Evolutionary conservation across 2,797 vertebrate genomes (phyloP).

Genomic region (Onychomys torridus): DNA sequence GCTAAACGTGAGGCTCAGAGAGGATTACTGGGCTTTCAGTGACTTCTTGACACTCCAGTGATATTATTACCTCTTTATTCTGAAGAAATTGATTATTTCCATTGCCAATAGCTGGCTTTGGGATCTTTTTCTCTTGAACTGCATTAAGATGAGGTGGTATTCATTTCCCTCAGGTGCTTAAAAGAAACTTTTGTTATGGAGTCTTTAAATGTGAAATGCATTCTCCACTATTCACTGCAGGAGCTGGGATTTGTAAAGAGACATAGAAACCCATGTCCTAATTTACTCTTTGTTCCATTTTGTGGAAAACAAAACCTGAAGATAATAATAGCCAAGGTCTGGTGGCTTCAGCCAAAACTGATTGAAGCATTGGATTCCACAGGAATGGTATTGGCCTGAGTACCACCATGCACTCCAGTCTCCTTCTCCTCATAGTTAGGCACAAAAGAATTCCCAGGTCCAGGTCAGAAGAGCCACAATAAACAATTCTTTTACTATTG

Average conservation of each 20-base stretch:
- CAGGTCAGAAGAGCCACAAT: background rate
- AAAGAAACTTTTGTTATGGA: conserved; percentile 74
- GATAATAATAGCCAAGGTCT: conserved; percentile 68
- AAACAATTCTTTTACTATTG: background rate
- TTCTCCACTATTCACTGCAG: conserved; percentile 73
- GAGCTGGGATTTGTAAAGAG: conserved; percentile 74
- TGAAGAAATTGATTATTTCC: conserved; percentile 71
- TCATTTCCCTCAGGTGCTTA: conserved; percentile 61
- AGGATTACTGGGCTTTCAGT: background rate
- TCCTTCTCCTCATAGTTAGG: background rate
- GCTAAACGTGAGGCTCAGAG: conserved; percentile 52
- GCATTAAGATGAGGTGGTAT: conserved; percentile 58
- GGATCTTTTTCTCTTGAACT: conserved; percentile 62
- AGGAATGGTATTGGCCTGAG: conserved; percentile 43
- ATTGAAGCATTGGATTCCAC: background rate
- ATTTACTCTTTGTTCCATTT: conserved; percentile 69
- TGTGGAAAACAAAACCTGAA: conserved; percentile 71
- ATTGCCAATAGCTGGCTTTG: background rate
- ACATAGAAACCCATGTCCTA: conserved; percentile 63
- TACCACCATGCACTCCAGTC: background rate
- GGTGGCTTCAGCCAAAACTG: conserved; percentile 59
- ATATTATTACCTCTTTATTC: conserved; percentile 52
- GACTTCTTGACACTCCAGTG: conserved; percentile 51
- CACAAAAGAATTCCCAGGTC: background rate
- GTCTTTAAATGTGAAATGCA: conserved; percentile 74